These are phyloP conservation scores for Parnassius apollo DNA, from an alignment of 2,888 invertebrate species.

Conservation along the genomic window DNA sequence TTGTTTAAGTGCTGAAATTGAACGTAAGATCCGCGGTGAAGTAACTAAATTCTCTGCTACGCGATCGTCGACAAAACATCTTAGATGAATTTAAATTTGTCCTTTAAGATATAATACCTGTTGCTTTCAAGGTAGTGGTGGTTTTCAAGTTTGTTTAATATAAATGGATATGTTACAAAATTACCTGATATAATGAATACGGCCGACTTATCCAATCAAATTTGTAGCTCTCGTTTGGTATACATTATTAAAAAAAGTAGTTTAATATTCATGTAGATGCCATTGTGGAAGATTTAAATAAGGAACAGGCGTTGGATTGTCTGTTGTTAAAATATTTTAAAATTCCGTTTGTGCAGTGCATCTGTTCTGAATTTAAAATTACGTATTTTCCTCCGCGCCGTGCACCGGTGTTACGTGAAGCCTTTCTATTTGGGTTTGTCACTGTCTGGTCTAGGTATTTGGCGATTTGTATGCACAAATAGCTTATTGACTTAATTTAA, in stretches of 20 bases:
- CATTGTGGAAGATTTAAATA: slow-evolving; percentile 24
- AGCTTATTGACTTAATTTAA: no score
- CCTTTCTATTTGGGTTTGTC: slow-evolving; percentile 16
- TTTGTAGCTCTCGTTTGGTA: slow-evolving; percentile 6
- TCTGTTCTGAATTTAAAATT: slow-evolving; percentile 26
- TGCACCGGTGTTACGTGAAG: slow-evolving; percentile 10
- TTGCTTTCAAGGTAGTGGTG: no score
- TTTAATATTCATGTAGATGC: slow-evolving; percentile 17
- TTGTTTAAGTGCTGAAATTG: no score
- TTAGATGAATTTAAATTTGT: no score
- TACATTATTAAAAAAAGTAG: slow-evolving; percentile 5
- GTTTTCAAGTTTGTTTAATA: no score
- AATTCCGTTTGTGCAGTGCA: slow-evolving; percentile 25
- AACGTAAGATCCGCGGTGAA: no score
- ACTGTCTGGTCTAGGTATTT: not conserved
- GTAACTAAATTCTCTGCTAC: no score
- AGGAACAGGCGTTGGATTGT: slow-evolving; percentile 16
- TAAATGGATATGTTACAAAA: no score
- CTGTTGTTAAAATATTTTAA: slow-evolving; percentile 13
- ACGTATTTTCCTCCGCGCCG: slow-evolving; percentile 27
- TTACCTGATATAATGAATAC: no score
- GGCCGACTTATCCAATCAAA: not conserved
- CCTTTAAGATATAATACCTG: no score
- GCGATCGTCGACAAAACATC: no score
- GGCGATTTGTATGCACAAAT: not conserved